Conservation (phyloP, 2,113 vertebrate genomes). For the Thermophis baileyi region DNA sequence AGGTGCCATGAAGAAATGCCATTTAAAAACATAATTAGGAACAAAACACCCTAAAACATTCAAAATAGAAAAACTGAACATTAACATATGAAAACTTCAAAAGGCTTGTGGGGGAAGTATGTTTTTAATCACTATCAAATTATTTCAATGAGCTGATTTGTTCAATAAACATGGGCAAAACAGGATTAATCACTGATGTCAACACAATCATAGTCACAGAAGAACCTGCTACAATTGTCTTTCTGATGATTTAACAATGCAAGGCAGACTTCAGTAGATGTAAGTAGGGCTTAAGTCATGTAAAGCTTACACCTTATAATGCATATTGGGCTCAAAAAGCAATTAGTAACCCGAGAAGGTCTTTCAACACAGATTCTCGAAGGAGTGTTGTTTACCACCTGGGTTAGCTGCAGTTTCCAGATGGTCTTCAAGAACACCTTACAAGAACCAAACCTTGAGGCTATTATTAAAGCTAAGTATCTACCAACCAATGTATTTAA, state of each 20-base stretch:
- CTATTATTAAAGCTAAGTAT: background rate
- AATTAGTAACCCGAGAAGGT: background rate
- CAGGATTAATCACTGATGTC: background rate
- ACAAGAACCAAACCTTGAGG: background rate
- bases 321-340: background rate
- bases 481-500: background rate
- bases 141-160: background rate
- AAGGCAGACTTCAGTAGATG: background rate
- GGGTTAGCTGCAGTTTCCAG: background rate
- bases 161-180: background rate
- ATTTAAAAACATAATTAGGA: background rate
- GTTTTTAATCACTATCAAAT: background rate
- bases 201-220: background rate
- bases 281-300: background rate
- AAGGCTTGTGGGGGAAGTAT: background rate
- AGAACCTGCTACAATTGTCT: background rate
- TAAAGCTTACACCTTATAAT: background rate
- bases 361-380: background rate
- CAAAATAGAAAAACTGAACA: background rate
- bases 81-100: background rate
- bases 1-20: background rate
- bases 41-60: background rate
- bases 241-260: background rate
- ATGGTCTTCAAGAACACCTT: background rate
- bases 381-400: background rate